Evolutionary conservation across 2,113 vertebrate genomes (phyloP).

Genomic region (Zingel zingel): DNA sequence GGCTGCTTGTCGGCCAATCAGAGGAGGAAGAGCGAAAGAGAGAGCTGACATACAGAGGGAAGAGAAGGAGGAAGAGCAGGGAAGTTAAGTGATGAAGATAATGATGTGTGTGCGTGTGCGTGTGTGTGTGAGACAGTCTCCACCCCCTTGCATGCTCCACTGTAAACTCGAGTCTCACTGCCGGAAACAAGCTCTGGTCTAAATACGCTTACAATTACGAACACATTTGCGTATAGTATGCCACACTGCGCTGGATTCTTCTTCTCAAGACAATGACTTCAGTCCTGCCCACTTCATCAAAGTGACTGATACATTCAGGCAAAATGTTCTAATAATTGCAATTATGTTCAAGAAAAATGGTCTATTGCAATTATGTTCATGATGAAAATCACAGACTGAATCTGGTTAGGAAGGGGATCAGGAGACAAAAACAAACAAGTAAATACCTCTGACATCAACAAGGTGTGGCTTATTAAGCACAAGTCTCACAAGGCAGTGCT

Average conservation of each 20-base stretch:
- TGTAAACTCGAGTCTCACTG: constrained; percentile 63
- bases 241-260: not conserved
- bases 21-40: constrained; percentile 39
- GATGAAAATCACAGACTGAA: constrained; percentile 9
- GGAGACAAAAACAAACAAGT: constrained; percentile 26
- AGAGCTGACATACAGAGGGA: constrained; percentile 47
- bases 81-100: constrained; percentile 69
- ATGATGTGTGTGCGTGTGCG: constrained; percentile 39
- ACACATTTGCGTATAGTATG: constrained; percentile 37
- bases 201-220: constrained; percentile 77
- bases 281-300: constrained; percentile 7
- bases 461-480: constrained; percentile 24
- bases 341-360: constrained; percentile 3
- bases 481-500: constrained; percentile 19
- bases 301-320: not conserved
- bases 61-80: constrained; percentile 63
- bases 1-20: constrained; percentile 73
- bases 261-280: not conserved
- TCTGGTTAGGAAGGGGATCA: not conserved
- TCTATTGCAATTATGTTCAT: not conserved
- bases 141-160: constrained; percentile 52
- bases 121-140: constrained; percentile 41
- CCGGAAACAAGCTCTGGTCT: constrained; percentile 66
- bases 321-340: not conserved
- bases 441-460: not conserved